A percentile compares a stretch with the other conserved stretches of the same genome.
Evolutionary conservation across 2,113 vertebrate genomes (phyloP).

Genomic region (Patagioenas fasciata): DNA sequence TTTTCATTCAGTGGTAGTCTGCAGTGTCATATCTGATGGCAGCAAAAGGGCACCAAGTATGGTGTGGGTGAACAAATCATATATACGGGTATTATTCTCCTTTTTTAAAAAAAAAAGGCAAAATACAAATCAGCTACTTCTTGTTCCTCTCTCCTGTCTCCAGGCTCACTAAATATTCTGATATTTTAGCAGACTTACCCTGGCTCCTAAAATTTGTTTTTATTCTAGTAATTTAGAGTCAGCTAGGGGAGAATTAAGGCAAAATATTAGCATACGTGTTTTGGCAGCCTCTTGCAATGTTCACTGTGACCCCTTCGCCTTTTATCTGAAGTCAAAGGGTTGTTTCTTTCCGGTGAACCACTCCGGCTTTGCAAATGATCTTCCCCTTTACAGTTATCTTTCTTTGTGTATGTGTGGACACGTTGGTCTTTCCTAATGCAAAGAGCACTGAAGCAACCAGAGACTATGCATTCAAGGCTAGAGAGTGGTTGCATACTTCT

Average conservation of each 20-base stretch:
- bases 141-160: not conserved
- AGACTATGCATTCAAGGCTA: not conserved
- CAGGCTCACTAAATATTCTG: not conserved
- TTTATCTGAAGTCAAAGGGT: not conserved
- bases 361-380: not conserved
- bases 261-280: conserved; percentile 15
- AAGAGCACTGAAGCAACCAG: not conserved
- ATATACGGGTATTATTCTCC: not conserved
- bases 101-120: not conserved
- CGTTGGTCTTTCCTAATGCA: not conserved
- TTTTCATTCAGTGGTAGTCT: not conserved
- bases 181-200: conserved; percentile 18
- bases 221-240: conserved; percentile 35
- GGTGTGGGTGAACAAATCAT: not conserved
- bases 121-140: not conserved
- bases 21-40: not conserved
- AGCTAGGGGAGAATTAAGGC: not conserved
- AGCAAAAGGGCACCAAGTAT: not conserved
- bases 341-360: not conserved
- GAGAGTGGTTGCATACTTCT: not conserved
- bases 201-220: conserved; percentile 33
- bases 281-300: not conserved
- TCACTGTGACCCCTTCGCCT: not conserved
- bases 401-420: not conserved
- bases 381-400: not conserved